Evolutionary conservation across 2,888 invertebrate genomes (phyloP).

Genomic region (Stramonita haemastoma): DNA sequence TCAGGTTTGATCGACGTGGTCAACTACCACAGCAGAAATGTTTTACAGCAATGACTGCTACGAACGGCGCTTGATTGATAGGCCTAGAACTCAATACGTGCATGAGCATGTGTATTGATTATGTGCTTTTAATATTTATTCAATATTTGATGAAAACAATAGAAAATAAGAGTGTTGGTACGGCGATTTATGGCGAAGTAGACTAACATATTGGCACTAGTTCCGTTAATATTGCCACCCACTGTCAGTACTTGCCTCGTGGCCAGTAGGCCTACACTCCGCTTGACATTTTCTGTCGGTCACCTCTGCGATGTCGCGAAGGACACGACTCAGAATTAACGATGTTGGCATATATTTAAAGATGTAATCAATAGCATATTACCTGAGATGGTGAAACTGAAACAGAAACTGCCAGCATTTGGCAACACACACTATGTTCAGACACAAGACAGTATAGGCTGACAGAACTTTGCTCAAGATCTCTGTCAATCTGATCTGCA

Average conservation of each 20-base stretch:
- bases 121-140: not conserved
- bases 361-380: no score
- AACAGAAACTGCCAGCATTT: no score
- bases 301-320: conserved; percentile 50
- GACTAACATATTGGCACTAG: not conserved
- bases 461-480: no score
- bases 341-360: conserved; percentile 70
- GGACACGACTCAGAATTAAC: conserved; percentile 59
- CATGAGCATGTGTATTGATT: not conserved
- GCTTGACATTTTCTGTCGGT: conserved; percentile 42
- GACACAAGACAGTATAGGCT: no score
- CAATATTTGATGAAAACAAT: not conserved
- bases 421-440: no score
- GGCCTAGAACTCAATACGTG: not conserved
- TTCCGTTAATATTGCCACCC: no score
- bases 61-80: not conserved
- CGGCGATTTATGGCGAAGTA: not conserved
- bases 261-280: conserved; percentile 4
- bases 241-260: conserved; percentile 19
- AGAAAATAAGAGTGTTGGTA: not conserved
- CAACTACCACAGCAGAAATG: not conserved
- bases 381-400: no score
- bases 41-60: no score
- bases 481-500: no score
- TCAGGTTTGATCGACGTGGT: not conserved